These are phyloP conservation scores for Trachymyrmex cornetzi DNA, from an alignment of 1,140 invertebrate genomes.

Conservation along the genomic window DNA sequence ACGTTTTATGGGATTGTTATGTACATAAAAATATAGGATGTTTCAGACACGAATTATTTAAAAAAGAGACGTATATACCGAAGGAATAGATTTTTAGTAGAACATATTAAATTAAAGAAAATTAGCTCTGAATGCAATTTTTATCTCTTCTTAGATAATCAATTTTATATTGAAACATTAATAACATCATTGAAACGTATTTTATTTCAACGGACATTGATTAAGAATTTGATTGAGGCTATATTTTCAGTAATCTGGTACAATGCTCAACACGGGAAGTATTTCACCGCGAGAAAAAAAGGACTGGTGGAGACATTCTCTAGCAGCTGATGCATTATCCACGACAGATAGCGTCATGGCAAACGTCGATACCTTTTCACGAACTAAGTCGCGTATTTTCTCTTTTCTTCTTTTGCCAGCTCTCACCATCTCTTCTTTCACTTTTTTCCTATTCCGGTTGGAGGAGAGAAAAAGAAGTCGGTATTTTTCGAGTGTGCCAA, in stretches of 20 bases:
- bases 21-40: not conserved
- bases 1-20: not conserved
- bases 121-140: too few relatives aligned
- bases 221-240: slow-evolving; percentile 49
- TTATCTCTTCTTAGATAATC: too few relatives aligned
- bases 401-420: slow-evolving; percentile 35
- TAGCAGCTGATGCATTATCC: slow-evolving; percentile 75
- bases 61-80: not conserved
- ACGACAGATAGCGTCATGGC: slow-evolving; percentile 74
- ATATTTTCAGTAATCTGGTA: slow-evolving; percentile 27
- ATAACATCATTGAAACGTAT: not conserved
- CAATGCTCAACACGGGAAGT: slow-evolving; percentile 17
- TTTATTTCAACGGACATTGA: not conserved
- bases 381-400: slow-evolving; percentile 61
- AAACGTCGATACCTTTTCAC: slow-evolving; percentile 76
- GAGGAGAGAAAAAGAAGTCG: not conserved
- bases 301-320: slow-evolving; percentile 64
- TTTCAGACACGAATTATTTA: not conserved
- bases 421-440: slow-evolving; percentile 27
- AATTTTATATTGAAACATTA: not conserved
- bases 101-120: not conserved
- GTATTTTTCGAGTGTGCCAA: slow-evolving; percentile 12
- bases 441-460: not conserved
- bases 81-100: not conserved
- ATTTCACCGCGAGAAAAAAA: slow-evolving; percentile 27